These are phyloP conservation scores for Penaeus chinensis DNA, from an alignment of 1,140 invertebrate species.

Conservation along the genomic window DNA sequence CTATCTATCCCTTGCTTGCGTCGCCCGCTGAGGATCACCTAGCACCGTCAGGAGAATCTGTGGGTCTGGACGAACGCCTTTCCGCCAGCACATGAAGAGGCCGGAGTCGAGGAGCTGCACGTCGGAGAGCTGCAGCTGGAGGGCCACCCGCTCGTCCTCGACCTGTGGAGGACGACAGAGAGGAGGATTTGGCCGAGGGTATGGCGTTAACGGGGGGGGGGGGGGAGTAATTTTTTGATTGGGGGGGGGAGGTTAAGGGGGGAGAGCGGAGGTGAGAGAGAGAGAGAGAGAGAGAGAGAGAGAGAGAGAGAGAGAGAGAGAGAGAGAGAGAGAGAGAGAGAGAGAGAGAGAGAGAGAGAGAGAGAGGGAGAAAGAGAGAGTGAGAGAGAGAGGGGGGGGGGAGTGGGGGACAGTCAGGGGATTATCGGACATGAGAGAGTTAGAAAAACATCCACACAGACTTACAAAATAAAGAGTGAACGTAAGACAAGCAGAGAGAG, in stretches of 20 bases:
- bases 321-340: neutral
- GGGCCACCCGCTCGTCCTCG: conserved; percentile 25
- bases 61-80: conserved; percentile 42
- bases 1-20: too few species aligned
- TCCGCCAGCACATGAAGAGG: conserved; percentile 52
- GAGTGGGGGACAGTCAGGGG: too few species aligned
- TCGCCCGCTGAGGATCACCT: conserved; percentile 1
- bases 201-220: too few species aligned
- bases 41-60: conserved; percentile 44
- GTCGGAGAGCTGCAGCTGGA: conserved; percentile 34
- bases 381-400: too few species aligned
- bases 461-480: too few species aligned
- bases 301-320: neutral
- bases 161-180: neutral
- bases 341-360: neutral
- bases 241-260: neutral
- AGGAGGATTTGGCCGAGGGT: too few species aligned
- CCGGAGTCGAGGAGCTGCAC: conserved; percentile 41
- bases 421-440: too few species aligned
- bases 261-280: neutral
- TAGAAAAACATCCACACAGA: too few species aligned
- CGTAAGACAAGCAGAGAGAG: too few species aligned
- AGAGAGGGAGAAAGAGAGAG: too few species aligned
- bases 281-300: neutral
- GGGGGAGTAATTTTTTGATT: neutral